phyloP scores from a whole-genome alignment of 2,888 invertebrate genomes.

The Heliconius ethilla region DNA sequence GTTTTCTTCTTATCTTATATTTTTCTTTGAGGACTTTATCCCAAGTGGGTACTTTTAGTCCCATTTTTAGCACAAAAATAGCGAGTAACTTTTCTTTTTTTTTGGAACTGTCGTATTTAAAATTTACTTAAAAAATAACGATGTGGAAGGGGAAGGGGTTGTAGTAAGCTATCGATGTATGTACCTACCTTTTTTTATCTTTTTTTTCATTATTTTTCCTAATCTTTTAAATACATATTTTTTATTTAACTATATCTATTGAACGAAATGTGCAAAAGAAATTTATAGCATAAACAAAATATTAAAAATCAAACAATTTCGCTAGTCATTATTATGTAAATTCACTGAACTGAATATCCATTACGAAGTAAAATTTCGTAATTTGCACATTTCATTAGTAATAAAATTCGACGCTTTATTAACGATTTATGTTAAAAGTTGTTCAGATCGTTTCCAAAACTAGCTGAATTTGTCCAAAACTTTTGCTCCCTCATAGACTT shows the following conservation, averaged over 20 bases:
- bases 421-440: conserved; percentile 41
- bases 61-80: background rate
- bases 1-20: background rate
- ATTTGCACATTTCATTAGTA: conserved; percentile 4
- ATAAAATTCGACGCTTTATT: conserved; percentile 19
- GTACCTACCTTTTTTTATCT: too few relatives aligned
- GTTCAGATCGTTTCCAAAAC: conserved; percentile 36
- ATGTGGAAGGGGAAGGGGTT: too few relatives aligned
- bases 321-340: too few relatives aligned
- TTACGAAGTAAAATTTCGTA: background rate
- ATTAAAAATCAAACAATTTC: too few relatives aligned
- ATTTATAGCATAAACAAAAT: too few relatives aligned
- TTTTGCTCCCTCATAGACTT: conserved; percentile 38
- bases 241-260: too few relatives aligned
- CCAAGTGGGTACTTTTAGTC: background rate
- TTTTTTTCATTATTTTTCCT: background rate
- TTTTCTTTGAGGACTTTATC: conserved; percentile 1
- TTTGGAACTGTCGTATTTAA: too few relatives aligned
- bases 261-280: too few relatives aligned
- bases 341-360: background rate
- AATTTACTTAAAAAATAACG: too few relatives aligned
- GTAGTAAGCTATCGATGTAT: too few relatives aligned
- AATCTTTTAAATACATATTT: background rate
- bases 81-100: background rate
- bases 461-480: conserved; percentile 42